Conservation (phyloP, 2,888 invertebrate species). For the Atethmia centrago region DNA sequence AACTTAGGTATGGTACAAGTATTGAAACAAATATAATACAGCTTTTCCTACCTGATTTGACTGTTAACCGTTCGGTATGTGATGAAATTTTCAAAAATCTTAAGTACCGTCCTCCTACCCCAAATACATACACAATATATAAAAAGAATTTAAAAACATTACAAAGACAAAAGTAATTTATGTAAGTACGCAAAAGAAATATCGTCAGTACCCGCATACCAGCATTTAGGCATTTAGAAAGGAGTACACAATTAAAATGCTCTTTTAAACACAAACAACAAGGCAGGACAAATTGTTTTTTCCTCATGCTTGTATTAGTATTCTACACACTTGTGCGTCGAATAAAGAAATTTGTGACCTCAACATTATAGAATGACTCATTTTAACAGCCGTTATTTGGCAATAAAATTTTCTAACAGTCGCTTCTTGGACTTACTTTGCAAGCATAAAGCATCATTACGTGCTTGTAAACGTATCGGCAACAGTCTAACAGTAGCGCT, state of each 20-base stretch:
- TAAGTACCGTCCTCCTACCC: constrained; percentile 38
- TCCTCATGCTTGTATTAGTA: constrained; percentile 79
- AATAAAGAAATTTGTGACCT: constrained; percentile 83
- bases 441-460: constrained; percentile 73
- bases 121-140: constrained; percentile 44
- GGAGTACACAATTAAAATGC: constrained; percentile 82
- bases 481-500: constrained; percentile 58
- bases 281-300: constrained; percentile 76
- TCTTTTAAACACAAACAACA: constrained; percentile 72
- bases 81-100: constrained; percentile 27
- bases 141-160: constrained; percentile 44
- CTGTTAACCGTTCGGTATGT: constrained; percentile 5
- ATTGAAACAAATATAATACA: constrained; percentile 4
- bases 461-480: constrained; percentile 50
- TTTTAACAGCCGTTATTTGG: constrained; percentile 82
- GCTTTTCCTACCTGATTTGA: background rate
- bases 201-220: constrained; percentile 63
- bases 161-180: constrained; percentile 46
- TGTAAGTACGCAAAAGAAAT: constrained; percentile 52
- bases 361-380: constrained; percentile 84
- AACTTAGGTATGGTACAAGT: background rate
- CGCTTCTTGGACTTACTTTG: constrained; percentile 70
- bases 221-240: constrained; percentile 76
- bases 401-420: constrained; percentile 81
- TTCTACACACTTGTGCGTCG: constrained; percentile 75